phyloP scores from a whole-genome alignment of 2,797 vertebrate genomes.

The Onychomys leucogaster region DNA sequence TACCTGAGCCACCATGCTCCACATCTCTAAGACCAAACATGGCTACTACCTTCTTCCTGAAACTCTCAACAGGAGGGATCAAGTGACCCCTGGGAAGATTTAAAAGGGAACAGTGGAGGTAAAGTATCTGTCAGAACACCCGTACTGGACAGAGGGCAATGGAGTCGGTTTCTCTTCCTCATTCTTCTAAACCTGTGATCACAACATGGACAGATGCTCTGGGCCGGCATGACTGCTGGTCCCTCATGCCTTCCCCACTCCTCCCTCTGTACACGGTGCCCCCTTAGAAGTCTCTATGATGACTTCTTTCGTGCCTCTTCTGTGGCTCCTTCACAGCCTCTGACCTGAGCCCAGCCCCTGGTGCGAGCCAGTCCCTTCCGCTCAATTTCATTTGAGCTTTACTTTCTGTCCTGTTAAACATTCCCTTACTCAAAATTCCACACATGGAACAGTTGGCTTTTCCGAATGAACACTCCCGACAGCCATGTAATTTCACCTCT shows the following conservation, averaged over 20 bases:
- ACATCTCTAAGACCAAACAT: neutral
- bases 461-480: neutral
- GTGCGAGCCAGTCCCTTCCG: neutral
- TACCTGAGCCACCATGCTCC: neutral
- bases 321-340: neutral
- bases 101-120: no score
- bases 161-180: neutral
- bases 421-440: neutral
- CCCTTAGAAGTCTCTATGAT: neutral
- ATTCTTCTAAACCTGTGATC: neutral
- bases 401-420: neutral
- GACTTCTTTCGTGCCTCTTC: neutral
- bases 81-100: neutral
- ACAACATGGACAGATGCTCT: neutral
- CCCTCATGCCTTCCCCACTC: neutral
- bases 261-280: neutral
- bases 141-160: neutral
- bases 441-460: no score
- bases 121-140: neutral
- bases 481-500: neutral
- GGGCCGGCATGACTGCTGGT: rapidly evolving
- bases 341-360: neutral
- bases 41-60: neutral
- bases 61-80: rapidly evolving
- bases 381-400: neutral